Evolutionary conservation across 2,113 vertebrate species (phyloP).

Genomic region (Triplophysa rosa): DNA sequence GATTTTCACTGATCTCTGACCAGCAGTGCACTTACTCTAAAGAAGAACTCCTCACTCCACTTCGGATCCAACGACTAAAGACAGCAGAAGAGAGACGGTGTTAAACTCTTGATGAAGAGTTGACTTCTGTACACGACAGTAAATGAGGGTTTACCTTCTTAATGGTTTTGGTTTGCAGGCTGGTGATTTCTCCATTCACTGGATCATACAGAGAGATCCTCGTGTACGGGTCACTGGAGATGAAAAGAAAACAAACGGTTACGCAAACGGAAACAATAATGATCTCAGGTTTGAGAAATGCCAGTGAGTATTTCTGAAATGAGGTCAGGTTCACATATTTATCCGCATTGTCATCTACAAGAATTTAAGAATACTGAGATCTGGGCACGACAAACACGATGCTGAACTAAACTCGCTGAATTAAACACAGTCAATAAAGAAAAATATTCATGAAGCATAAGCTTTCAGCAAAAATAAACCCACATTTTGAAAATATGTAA

Average conservation of each 20-base stretch:
- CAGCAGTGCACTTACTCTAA: conserved; percentile 82
- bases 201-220: conserved; percentile 90
- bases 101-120: background rate
- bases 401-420: too few species aligned
- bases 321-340: background rate
- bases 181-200: conserved; percentile 82
- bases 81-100: conserved; percentile 16
- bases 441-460: too few species aligned
- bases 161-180: conserved; percentile 91
- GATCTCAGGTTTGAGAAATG: background rate
- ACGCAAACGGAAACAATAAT: background rate
- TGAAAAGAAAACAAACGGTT: conserved; percentile 22
- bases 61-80: conserved; percentile 88
- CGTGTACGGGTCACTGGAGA: conserved; percentile 90
- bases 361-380: too few species aligned
- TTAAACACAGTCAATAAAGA: too few species aligned
- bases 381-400: too few species aligned
- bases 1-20: background rate
- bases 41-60: conserved; percentile 95
- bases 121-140: background rate
- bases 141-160: conserved; percentile 81
- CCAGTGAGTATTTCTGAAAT: background rate
- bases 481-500: too few species aligned
- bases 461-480: too few species aligned
- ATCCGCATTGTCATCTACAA: background rate